phyloP scores from a whole-genome alignment of 2,888 invertebrate genomes.

The Entomobrya proxima region DNA sequence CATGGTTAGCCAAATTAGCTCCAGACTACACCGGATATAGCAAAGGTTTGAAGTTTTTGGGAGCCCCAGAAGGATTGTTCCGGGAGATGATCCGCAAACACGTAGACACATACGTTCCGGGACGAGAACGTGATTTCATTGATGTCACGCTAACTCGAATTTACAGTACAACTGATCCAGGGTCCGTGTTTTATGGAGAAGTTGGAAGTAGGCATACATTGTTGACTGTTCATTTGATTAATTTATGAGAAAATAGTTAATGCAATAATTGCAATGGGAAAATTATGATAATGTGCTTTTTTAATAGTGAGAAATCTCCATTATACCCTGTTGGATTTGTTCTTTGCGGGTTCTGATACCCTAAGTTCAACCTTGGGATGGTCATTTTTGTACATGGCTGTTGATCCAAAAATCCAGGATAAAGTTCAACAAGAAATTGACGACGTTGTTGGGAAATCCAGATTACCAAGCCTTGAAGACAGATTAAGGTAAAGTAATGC shows the following conservation, averaged over 20 bases:
- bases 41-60: slow-evolving; percentile 70
- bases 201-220: slow-evolving; percentile 62
- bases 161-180: slow-evolving; percentile 68
- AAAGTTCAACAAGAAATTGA: slow-evolving; percentile 76
- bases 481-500: slow-evolving; percentile 70
- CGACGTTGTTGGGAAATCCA: slow-evolving; percentile 74
- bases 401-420: slow-evolving; percentile 65
- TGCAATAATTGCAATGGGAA: not conserved
- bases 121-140: slow-evolving; percentile 74
- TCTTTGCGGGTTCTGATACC: slow-evolving; percentile 74
- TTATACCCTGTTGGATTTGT: slow-evolving; percentile 72
- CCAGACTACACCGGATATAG: slow-evolving; percentile 72
- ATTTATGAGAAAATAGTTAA: not conserved
- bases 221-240: not conserved
- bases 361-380: slow-evolving; percentile 73
- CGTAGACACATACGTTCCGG: slow-evolving; percentile 67
- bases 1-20: slow-evolving; percentile 71
- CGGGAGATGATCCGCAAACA: slow-evolving; percentile 73
- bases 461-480: slow-evolving; percentile 74
- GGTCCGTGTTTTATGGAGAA: slow-evolving; percentile 71
- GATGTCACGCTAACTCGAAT: slow-evolving; percentile 75
- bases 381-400: slow-evolving; percentile 69
- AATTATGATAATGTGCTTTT: not conserved
- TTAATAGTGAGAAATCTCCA: slow-evolving; percentile 70
- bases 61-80: slow-evolving; percentile 70